Evolutionary conservation across 2,797 vertebrate species (phyloP), one percentile per base, ranked within the genome.

Genomic region (Lindbergichthys nudifrons): DNA sequence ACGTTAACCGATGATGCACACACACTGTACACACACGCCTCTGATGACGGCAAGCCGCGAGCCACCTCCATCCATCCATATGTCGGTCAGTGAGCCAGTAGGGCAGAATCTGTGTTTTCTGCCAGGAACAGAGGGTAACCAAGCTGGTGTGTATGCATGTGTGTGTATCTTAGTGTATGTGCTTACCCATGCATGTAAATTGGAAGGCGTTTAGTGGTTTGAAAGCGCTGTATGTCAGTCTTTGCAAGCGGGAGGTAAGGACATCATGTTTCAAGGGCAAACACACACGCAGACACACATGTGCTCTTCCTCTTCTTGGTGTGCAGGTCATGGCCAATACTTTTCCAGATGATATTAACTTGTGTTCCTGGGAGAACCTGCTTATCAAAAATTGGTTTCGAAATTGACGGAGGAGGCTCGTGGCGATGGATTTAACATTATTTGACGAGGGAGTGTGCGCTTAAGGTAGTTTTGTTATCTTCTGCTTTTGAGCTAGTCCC

Each of bases 61-160:
- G 76, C 68, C 50, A 69, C 71, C 71, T 80, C 65, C 68, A 84
- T 79, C 85, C 77, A 89, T 87, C 87, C 89, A 90, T 90, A 89
- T 90, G 91, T 91, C 65, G 77, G 85, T 89, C 86, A 90, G 81
- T 75, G 83, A 88, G 85, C 75, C 82, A 82, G 78, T 82, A 30
- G 82, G 78, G 84, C 81, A 84, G 74, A 77, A 84, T 70, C 13
- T 8, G 74, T 57, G 59, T 67, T 77, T 80, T 58, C 61, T 78
- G 85, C 86, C 88, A 90, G 79, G 63, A 83, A 54, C 79, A 75
- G 80, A 77, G 82, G 74, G 70, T 0, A 47, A 71, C 70, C 83
- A 88, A 80, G 79, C 73, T 88, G 83, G 77, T 85, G 81, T 79
- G 66, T 65, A 57, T 73, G 62, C 56, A 72, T 65, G 23, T 72